A percentile compares a stretch with the other conserved stretches of the same genome.
Evolutionary conservation across 53 echinoderm and acorn worm genomes (phyloP).

Genomic region (Apostichopus leukothele): DNA sequence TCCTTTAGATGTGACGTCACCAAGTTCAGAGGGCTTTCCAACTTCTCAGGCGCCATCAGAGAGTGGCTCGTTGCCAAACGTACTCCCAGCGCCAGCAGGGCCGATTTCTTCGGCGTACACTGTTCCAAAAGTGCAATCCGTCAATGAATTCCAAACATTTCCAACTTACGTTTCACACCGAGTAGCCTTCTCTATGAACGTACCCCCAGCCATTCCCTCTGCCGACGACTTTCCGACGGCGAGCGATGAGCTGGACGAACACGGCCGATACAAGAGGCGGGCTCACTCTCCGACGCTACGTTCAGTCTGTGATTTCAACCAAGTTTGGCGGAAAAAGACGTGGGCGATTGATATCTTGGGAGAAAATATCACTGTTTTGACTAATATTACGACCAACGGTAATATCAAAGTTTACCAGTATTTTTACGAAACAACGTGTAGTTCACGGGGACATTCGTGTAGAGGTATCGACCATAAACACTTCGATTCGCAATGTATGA

Average conservation of each 20-base stretch:
- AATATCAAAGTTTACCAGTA: constrained; percentile 67
- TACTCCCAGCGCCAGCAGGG: constrained; percentile 42
- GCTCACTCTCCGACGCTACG: constrained; percentile 45
- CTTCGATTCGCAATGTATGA: constrained; percentile 80
- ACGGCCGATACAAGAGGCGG: constrained; percentile 50
- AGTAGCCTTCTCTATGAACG: constrained; percentile 71
- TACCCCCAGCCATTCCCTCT: constrained; percentile 32
- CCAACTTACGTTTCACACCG: constrained; percentile 74
- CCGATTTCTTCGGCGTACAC: not conserved
- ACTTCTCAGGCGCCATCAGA: constrained; percentile 40
- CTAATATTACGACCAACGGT: constrained; percentile 68
- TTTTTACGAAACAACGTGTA: constrained; percentile 92
- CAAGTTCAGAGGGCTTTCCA: constrained; percentile 54
- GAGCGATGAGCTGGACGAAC: constrained; percentile 53
- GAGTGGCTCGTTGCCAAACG: constrained; percentile 53
- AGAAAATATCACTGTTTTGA: constrained; percentile 87
- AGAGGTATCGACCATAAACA: constrained; percentile 68
- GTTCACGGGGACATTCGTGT: constrained; percentile 60
- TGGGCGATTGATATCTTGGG: constrained; percentile 84
- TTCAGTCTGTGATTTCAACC: constrained; percentile 54
- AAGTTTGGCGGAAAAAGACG: constrained; percentile 65
- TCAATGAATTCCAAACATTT: constrained; percentile 56
- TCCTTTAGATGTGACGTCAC: constrained; percentile 55
- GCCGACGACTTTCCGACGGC: constrained; percentile 48
- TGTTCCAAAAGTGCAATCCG: constrained; percentile 41